These are phyloP conservation scores for Cotesia typhae DNA, from an alignment of 1,140 invertebrate species.

Conservation along the genomic window DNA sequence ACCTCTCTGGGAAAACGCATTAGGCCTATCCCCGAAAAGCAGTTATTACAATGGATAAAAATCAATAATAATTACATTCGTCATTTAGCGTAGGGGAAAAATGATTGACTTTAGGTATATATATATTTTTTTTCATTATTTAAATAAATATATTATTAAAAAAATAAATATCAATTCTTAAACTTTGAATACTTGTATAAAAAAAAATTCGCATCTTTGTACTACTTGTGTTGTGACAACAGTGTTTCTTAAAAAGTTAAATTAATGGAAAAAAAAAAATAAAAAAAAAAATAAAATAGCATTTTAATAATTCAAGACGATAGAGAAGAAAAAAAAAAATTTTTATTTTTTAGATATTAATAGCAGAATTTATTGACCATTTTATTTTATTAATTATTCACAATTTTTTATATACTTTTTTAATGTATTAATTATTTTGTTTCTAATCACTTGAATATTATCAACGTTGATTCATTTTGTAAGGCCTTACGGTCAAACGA, in stretches of 20 bases:
- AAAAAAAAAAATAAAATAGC: constrained; percentile 49
- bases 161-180: too few relatives aligned
- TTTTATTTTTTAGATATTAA: constrained; percentile 60
- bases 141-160: constrained; percentile 23
- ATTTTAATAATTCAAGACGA: constrained; percentile 52
- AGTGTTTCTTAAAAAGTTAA: constrained; percentile 63
- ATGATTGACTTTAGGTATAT: constrained; percentile 27
- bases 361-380: constrained; percentile 26
- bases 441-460: constrained; percentile 1
- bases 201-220: constrained; percentile 62
- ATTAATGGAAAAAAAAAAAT: constrained; percentile 35
- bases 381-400: neutral
- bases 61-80: constrained; percentile 28
- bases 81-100: constrained; percentile 19
- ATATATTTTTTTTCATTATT: constrained; percentile 45
- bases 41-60: constrained; percentile 41
- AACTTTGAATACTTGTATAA: constrained; percentile 47
- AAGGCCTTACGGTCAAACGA: neutral
- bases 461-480: neutral
- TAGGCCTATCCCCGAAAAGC: constrained; percentile 58
- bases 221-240: constrained; percentile 66
- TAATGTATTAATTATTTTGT: constrained; percentile 12
- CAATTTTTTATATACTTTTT: constrained; percentile 31
- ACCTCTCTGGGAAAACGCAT: constrained; percentile 59
- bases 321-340: constrained; percentile 36